Base-by-base conservation (phyloP, 2,797 vertebrate species). In the Chrosomus eos region DNA sequence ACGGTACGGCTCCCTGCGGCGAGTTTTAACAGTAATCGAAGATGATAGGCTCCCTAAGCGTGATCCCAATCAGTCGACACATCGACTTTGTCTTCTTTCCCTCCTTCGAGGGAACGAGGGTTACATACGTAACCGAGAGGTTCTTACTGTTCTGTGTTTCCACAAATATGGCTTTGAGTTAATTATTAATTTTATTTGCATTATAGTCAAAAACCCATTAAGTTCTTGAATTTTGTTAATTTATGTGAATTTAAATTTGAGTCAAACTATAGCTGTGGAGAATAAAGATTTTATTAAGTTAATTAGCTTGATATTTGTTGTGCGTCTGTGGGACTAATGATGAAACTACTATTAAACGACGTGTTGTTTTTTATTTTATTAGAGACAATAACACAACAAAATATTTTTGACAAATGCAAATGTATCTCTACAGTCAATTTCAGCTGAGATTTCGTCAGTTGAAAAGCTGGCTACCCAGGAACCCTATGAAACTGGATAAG, bases 401-500 rank as follows among this genome's bases (percentile, higher is more conserved):
- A 1, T 1, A 9, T 67, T 28, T 68, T 28, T 55, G 2, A 60
- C 5, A 28, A 43, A 45, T 62, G n/a, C 19, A 21, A 18, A 19
- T 51, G 19, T 81, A 55, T 43, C 55, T 85, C 33, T 89, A 23
- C 92, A 95, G 92, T 93, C 97, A 96, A 90, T 95, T 98, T 89
- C 97, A 98, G 92, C 94, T 95, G 90, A 96, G 96, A 87, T 97
- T 96, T 88, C 95, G 93, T 85, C 97, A 99, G 90, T 90, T 99
- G 75, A 99, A 98, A 91, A 97, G 96, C 48, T 99, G 98, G 97
- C 92, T 99, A 90, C 96, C 98, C 40, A 96, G 93, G 91, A 99
- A 99, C 91, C 98, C 98, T 4, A 99, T 99, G 98, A 97, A 98
- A 93, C 96, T 99, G 13, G 98, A 99, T 93, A 99, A 99, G 91